Evolutionary conservation across 1,140 invertebrate genomes (phyloP).

Genomic region (Dinothrombium tinctorium): DNA sequence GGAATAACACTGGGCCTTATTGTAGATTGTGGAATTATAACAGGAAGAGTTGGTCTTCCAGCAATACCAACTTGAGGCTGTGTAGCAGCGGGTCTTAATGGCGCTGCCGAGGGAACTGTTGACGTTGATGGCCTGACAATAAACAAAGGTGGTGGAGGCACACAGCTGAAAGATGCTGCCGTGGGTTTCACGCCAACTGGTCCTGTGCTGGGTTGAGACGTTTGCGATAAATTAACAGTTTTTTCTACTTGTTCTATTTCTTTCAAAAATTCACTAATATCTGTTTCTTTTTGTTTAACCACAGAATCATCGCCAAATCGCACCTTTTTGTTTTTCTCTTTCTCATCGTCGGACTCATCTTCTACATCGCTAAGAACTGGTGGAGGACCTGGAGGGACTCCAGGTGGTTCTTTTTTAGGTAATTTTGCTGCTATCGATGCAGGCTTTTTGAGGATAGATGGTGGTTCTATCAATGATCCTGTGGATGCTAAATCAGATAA

Average conservation of each 20-base stretch:
- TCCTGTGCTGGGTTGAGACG: too few relatives aligned
- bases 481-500: background rate
- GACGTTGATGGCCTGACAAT: too few relatives aligned
- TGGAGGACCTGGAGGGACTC: constrained; percentile 60
- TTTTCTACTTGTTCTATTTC: constrained; percentile 11
- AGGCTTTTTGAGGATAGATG: constrained; percentile 47
- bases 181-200: too few relatives aligned
- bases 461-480: constrained; percentile 17
- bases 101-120: too few relatives aligned
- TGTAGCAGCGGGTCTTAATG: too few relatives aligned
- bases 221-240: too few relatives aligned
- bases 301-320: constrained; percentile 10
- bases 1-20: constrained; percentile 23
- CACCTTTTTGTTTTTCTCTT: constrained; percentile 11
- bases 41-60: too few relatives aligned
- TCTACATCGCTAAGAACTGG: constrained; percentile 22
- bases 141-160: too few relatives aligned
- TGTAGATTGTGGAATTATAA: constrained; percentile 31
- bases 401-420: constrained; percentile 45
- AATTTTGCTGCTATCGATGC: constrained; percentile 5
- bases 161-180: too few relatives aligned
- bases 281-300: constrained; percentile 9
- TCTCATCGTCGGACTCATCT: constrained; percentile 14
- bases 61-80: too few relatives aligned
- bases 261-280: constrained; percentile 12